A percentile compares a stretch with the other conserved stretches of the same genome.
These are phyloP conservation scores for Netelia inedita DNA, from an alignment of 2,888 invertebrate species.

Conservation along the genomic window DNA sequence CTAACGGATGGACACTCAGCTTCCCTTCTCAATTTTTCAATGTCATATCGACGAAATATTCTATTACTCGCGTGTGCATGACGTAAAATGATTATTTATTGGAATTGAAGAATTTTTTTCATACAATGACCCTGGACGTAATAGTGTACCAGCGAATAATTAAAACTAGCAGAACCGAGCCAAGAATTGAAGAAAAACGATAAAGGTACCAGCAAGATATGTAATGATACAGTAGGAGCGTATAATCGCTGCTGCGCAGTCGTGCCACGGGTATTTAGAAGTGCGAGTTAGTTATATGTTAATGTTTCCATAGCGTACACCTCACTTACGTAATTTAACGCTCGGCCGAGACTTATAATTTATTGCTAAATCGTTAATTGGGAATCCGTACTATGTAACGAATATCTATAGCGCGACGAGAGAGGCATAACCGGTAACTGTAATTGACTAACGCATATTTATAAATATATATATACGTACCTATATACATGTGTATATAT, in stretches of 20 bases:
- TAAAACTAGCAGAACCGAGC: neutral
- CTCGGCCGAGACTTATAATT: constrained; percentile 76
- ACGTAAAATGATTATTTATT: neutral
- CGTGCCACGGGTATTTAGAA: constrained; percentile 64
- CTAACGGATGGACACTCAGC: no score
- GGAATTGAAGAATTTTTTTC: neutral
- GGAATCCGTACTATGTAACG: constrained; percentile 12
- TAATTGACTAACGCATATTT: constrained; percentile 49
- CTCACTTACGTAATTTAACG: constrained; percentile 74
- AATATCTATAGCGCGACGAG: constrained; percentile 44
- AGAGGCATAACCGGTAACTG: constrained; percentile 51
- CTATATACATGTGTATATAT: no score
- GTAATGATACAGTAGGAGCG: constrained; percentile 68
- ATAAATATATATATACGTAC: neutral
- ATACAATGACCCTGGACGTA: constrained; percentile 23
- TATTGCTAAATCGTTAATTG: constrained; percentile 78
- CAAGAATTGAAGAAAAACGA: neutral
- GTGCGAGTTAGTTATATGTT: constrained; percentile 74
- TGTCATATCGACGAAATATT: neutral
- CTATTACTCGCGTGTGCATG: no score
- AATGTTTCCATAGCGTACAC: constrained; percentile 58
- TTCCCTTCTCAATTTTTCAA: no score
- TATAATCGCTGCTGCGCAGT: constrained; percentile 60
- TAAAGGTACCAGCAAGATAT: constrained; percentile 31
- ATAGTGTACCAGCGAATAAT: constrained; percentile 13